Conservation (phyloP, 2,113 vertebrate genomes). For the Rhagologus leucostigma region DNA sequence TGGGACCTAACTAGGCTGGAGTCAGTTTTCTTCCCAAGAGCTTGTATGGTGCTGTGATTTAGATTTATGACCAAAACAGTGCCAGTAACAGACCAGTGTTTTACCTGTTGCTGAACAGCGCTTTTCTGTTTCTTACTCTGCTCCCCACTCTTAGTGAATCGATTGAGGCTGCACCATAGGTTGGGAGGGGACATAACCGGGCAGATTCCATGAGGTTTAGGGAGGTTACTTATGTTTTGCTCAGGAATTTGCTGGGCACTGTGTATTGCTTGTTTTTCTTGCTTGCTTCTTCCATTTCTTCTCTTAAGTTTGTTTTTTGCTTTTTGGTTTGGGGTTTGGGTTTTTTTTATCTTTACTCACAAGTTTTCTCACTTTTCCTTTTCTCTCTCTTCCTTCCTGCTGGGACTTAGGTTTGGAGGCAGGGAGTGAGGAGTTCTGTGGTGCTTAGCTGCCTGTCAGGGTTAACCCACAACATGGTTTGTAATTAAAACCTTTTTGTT, state of each 20-base stretch:
- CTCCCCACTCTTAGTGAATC: background rate
- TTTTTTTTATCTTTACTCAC: background rate
- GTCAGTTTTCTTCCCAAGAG: background rate
- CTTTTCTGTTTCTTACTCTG: background rate
- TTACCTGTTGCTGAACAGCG: background rate
- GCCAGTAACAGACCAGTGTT: background rate
- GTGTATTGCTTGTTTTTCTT: background rate
- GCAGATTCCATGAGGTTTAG: background rate
- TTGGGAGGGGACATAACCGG: background rate
- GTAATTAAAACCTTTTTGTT: background rate
- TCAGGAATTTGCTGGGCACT: background rate
- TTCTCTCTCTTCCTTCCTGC: background rate
- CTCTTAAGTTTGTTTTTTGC: background rate
- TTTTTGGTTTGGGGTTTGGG: background rate
- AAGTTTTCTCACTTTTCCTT: background rate
- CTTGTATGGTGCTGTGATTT: background rate
- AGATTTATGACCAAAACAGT: background rate
- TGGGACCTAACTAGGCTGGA: background rate
- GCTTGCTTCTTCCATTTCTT: background rate
- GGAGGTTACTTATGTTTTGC: background rate
- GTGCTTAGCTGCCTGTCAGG: accelerated
- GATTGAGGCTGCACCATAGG: background rate
- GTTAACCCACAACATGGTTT: background rate
- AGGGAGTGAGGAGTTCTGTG: background rate
- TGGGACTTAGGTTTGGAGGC: background rate